Conservation (phyloP, 2,113 vertebrate genomes). For the Romanogobio albipinnatus region DNA sequence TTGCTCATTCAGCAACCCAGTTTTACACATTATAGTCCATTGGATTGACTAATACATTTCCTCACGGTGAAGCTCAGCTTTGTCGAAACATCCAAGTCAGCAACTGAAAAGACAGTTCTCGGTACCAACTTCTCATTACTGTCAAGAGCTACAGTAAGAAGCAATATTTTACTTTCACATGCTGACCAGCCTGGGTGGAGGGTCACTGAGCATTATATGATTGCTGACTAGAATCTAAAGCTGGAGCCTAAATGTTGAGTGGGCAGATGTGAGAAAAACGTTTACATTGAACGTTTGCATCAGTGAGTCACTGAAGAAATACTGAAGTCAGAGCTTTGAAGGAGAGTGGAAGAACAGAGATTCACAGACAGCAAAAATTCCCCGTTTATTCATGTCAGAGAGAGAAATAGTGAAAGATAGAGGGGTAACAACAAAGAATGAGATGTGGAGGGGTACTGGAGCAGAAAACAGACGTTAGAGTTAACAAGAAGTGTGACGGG, state of each 20-base stretch:
- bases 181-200: not conserved
- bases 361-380: conserved; percentile 56
- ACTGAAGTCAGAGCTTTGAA: conserved; percentile 42
- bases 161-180: no score
- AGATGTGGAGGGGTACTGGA: conserved; percentile 57
- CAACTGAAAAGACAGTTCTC: not conserved
- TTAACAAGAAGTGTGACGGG: conserved; percentile 66
- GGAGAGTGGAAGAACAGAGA: conserved; percentile 45
- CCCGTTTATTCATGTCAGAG: conserved; percentile 75
- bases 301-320: conserved; percentile 58
- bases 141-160: not conserved
- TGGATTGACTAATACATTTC: not conserved
- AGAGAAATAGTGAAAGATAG: conserved; percentile 53
- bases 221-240: conserved; percentile 48
- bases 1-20: not conserved
- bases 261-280: conserved; percentile 34
- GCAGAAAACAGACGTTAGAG: conserved; percentile 63
- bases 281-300: conserved; percentile 8
- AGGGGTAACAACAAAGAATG: conserved; percentile 41
- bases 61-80: not conserved
- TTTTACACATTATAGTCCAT: not conserved
- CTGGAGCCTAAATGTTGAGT: conserved; percentile 15
- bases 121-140: not conserved
- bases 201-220: not conserved
- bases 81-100: not conserved